Evolutionary conservation across 2,888 invertebrate species (phyloP).

Genomic region (Smittia sp.): DNA sequence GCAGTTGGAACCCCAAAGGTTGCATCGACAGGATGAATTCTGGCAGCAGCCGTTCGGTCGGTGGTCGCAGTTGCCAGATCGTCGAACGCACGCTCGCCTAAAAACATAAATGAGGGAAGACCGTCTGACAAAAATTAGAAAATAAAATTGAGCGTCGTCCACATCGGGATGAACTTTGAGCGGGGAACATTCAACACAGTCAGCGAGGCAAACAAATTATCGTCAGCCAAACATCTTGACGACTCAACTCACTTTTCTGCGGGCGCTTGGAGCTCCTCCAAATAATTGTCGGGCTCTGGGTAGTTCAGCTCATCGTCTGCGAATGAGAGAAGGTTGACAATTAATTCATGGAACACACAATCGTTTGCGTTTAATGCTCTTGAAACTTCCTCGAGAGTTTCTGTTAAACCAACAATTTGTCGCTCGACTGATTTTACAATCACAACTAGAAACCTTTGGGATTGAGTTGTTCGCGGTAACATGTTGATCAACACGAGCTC

Average conservation of each 20-base stretch:
- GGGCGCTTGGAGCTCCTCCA: constrained; percentile 40
- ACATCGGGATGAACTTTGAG: background rate
- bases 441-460: no score
- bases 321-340: background rate
- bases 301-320: constrained; percentile 42
- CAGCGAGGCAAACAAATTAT: background rate
- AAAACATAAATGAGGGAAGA: constrained; percentile 79
- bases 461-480: no score
- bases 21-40: constrained; percentile 82
- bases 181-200: background rate
- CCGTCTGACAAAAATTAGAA: constrained; percentile 65
- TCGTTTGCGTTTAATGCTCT: no score
- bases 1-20: constrained; percentile 86
- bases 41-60: constrained; percentile 82
- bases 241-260: constrained; percentile 42
- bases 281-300: constrained; percentile 39
- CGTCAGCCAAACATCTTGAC: background rate
- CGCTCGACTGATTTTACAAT: no score
- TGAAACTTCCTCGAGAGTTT: no score
- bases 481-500: no score
- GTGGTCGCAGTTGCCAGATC: constrained; percentile 81
- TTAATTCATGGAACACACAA: background rate
- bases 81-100: constrained; percentile 77
- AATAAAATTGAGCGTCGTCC: constrained; percentile 5
- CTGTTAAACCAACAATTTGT: no score